A percentile compares a stretch with the other conserved stretches of the same genome.
phyloP scores from a whole-genome alignment of 2,797 vertebrate genomes.

The Spinibarbus caldwelli region DNA sequence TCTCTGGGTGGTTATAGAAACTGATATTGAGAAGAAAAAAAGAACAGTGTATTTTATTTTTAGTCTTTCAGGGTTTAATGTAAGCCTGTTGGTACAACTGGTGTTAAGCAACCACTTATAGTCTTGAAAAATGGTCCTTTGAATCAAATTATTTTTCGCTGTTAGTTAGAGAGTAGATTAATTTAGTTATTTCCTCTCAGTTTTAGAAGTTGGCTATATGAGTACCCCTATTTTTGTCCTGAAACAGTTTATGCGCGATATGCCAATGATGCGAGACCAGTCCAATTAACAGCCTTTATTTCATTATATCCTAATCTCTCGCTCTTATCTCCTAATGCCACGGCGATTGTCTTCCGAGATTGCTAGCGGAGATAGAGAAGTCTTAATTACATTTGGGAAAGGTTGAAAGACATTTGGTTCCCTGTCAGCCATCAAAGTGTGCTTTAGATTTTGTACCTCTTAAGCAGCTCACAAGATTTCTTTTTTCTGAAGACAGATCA shows the following conservation, averaged over 20 bases:
- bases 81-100: background rate
- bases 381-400: constrained; percentile 63
- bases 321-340: constrained; percentile 65
- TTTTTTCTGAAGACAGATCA: constrained; percentile 16
- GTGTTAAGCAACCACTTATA: background rate
- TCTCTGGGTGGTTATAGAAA: background rate
- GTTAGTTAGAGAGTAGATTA: constrained; percentile 21
- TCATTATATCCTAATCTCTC: constrained; percentile 65
- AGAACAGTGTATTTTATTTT: background rate
- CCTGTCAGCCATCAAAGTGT: constrained; percentile 10
- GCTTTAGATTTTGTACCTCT: constrained; percentile 21
- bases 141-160: constrained; percentile 3
- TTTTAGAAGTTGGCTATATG: background rate
- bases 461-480: constrained; percentile 44
- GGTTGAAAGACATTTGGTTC: constrained; percentile 38
- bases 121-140: constrained; percentile 12
- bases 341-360: constrained; percentile 64
- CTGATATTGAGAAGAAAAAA: background rate
- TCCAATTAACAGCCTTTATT: constrained; percentile 61
- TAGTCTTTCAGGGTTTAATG: background rate
- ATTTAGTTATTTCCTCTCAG: constrained; percentile 45
- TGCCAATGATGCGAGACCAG: constrained; percentile 45
- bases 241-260: constrained; percentile 32
- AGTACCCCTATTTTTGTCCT: constrained; percentile 29
- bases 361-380: constrained; percentile 57